Base-by-base conservation (phyloP, 2,797 vertebrate genomes). In the Mycteria americana region DNA sequence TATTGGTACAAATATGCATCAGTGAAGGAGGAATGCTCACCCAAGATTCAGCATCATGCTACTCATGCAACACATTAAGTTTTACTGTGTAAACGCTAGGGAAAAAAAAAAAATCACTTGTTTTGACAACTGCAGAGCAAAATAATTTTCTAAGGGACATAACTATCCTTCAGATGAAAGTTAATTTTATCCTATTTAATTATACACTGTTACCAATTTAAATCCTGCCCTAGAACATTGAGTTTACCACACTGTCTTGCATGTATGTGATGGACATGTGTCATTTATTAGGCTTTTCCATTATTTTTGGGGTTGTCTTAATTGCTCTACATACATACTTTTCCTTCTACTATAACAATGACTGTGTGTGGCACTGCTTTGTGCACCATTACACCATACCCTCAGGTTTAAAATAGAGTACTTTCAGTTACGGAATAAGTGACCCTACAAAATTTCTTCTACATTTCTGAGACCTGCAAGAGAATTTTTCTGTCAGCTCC, bases 121-220 rank as follows among this genome's bases (percentile, higher is more conserved):
- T 50, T 86, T 86, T 67, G 59, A 85, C 43, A 91, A 86, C 12
- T 86, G 30, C 31, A 90, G 67, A 91, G 28, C 57, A 88, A 89
- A 95, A 67, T 60, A 30, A 81, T 92, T 95, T 95, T 97, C 54
- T 67, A 85, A 63, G 76, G 70, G 39, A 65, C 22, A 6, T 41
- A 95, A 35, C 60, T 87, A 53, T 68, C 76, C 65, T 89, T 96
- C 68, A 83, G 33, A 78, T 69, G 16, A 65, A 88, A 92, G 87
- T 84, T 89, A 81, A 84, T 95, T 93, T 92, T 89, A 92, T 80
- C 53, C 60, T 72, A 56, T 81, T 95, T 91, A 89, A 91, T 94
- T 90, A 78, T 27, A 90, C 15, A 37, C 23, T 45, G 82, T 76
- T 81, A 95, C 65, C 41, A 85, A 81, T 91, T 95, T 78, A 93